Conservation (phyloP, 2,888 invertebrate species). For the Dugesia japonica region DNA sequence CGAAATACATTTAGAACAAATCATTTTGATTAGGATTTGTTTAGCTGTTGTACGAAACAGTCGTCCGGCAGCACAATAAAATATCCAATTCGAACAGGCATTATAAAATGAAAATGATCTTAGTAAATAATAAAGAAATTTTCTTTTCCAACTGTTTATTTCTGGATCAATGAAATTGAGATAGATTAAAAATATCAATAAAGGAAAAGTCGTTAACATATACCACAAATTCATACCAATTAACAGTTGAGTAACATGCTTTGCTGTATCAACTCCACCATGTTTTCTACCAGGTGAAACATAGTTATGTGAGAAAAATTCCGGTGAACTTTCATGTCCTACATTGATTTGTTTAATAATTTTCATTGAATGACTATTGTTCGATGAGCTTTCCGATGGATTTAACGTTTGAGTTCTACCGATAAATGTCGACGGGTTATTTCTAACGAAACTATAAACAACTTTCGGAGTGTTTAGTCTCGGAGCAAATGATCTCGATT, state of each 20-base stretch:
- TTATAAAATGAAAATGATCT: conserved; percentile 33
- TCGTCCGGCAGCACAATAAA: conserved; percentile 32
- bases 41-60: conserved; percentile 27
- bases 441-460: background rate
- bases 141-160: conserved; percentile 23
- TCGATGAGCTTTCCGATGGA: background rate
- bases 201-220: conserved; percentile 32
- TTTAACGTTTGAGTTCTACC: background rate
- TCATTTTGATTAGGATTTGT: conserved; percentile 20
- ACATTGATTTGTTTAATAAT: background rate
- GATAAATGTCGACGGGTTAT: background rate
- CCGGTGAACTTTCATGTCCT: background rate
- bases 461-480: background rate
- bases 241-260: conserved; percentile 32
- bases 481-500: background rate
- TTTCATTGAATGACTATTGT: background rate
- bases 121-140: conserved; percentile 32
- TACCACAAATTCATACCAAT: conserved; percentile 32
- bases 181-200: conserved; percentile 34
- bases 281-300: conserved; percentile 21
- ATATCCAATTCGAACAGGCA: conserved; percentile 33
- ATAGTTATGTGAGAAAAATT: background rate
- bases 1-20: conserved; percentile 25
- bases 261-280: conserved; percentile 24
- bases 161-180: conserved; percentile 32